A percentile compares a stretch with the other conserved stretches of the same genome.
Evolutionary conservation across 2,797 vertebrate species (phyloP).

Genomic region (Eptatretus atami): DNA sequence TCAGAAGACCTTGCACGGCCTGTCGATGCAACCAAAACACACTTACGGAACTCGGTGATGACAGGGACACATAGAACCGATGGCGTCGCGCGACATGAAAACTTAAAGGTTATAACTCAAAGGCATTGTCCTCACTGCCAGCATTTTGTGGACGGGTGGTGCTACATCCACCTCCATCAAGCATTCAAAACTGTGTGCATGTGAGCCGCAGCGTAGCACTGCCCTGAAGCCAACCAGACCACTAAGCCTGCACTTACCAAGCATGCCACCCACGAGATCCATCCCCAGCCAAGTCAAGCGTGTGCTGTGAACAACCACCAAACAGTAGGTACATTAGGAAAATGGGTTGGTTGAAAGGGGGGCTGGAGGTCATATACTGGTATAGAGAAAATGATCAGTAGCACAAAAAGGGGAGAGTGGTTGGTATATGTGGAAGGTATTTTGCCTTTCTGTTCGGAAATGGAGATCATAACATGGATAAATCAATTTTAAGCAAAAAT

Average conservation of each 20-base stretch:
- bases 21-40: no score
- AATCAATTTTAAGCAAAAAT: no score
- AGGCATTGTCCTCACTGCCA: constrained; percentile 24
- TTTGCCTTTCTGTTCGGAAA: no score
- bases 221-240: constrained; percentile 66
- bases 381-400: not conserved
- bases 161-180: constrained; percentile 68
- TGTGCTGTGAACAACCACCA: constrained; percentile 21
- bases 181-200: constrained; percentile 49
- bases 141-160: constrained; percentile 87
- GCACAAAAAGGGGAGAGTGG: not conserved
- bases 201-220: constrained; percentile 58
- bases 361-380: not conserved
- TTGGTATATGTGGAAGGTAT: no score
- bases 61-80: no score
- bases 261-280: constrained; percentile 54
- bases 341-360: not conserved
- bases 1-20: no score
- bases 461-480: no score
- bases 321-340: not conserved
- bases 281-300: constrained; percentile 51
- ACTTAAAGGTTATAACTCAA: no score
- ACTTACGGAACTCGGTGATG: no score
- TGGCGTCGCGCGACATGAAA: no score
- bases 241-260: constrained; percentile 54